These are phyloP conservation scores for Catotricha subobsoleta DNA, from an alignment of 2,888 invertebrate species.

Conservation along the genomic window DNA sequence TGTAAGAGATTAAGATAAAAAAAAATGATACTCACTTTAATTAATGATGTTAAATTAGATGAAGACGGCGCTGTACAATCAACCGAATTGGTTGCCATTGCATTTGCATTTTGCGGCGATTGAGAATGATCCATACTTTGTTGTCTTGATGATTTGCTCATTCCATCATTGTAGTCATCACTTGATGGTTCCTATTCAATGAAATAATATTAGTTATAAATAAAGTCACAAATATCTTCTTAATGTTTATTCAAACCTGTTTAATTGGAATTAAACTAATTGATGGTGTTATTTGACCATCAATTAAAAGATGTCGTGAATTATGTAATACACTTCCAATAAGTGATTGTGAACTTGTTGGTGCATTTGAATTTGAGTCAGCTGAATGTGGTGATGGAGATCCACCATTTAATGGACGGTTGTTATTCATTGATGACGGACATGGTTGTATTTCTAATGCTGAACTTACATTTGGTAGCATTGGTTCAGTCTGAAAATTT, in stretches of 20 bases:
- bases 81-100: slow-evolving; percentile 21
- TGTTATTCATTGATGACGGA: slow-evolving; percentile 5
- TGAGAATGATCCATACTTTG: slow-evolving; percentile 8
- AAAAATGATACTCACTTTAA: slow-evolving; percentile 37
- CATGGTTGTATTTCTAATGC: slow-evolving; percentile 13
- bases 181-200: slow-evolving; percentile 19
- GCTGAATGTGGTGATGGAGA: slow-evolving; percentile 62
- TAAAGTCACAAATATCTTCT: not conserved
- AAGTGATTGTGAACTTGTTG: slow-evolving; percentile 39
- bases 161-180: slow-evolving; percentile 12
- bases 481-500: slow-evolving; percentile 10
- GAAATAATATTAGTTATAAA: slow-evolving; percentile 11
- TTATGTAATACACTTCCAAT: slow-evolving; percentile 11
- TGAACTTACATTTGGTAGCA: slow-evolving; percentile 10
- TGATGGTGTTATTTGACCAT: slow-evolving; percentile 54
- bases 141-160: slow-evolving; percentile 5
- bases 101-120: slow-evolving; percentile 20
- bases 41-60: slow-evolving; percentile 56
- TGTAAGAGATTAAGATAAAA: not conserved
- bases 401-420: slow-evolving; percentile 19
- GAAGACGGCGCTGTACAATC: slow-evolving; percentile 36
- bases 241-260: slow-evolving; percentile 34
- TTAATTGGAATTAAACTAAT: slow-evolving; percentile 76
- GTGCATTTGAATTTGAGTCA: slow-evolving; percentile 55
- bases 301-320: slow-evolving; percentile 18